Conservation (phyloP, 2,888 invertebrate species). For the Pseudococcus longispinus region DNA sequence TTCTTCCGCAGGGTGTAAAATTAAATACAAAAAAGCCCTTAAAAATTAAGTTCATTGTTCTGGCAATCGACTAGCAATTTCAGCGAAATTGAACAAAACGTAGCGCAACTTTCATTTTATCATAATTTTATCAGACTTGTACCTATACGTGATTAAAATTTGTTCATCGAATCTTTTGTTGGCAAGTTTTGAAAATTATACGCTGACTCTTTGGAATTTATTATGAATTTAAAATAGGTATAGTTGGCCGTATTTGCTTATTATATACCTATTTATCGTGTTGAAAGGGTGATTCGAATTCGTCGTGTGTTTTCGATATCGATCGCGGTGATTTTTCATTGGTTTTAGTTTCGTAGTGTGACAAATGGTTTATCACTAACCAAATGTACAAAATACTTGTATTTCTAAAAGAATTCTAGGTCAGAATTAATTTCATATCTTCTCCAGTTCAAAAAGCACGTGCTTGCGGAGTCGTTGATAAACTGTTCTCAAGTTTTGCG, state of each 20-base stretch:
- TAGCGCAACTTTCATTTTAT: constrained; percentile 43
- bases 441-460: too few species aligned
- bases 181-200: constrained; percentile 14
- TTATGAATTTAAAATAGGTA: constrained; percentile 3
- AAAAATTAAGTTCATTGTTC: constrained; percentile 52
- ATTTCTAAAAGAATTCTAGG: too few species aligned
- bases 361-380: too few species aligned
- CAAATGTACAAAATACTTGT: too few species aligned
- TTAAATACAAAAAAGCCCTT: constrained; percentile 35
- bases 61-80: constrained; percentile 51
- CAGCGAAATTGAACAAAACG: constrained; percentile 48
- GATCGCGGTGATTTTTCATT: not conserved
- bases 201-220: not conserved
- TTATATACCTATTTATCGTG: not conserved
- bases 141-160: constrained; percentile 50
- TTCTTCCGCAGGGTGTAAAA: constrained; percentile 44
- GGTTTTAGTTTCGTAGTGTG: too few species aligned
- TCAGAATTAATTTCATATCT: too few species aligned
- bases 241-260: not conserved
- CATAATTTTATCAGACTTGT: constrained; percentile 42
- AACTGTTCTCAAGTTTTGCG: too few species aligned
- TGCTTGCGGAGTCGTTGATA: too few species aligned
- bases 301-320: too few species aligned
- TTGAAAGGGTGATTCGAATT: not conserved
- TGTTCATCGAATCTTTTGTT: constrained; percentile 23